Base-by-base conservation (phyloP, 2,113 vertebrate genomes). In the Silurus asotus region DNA sequence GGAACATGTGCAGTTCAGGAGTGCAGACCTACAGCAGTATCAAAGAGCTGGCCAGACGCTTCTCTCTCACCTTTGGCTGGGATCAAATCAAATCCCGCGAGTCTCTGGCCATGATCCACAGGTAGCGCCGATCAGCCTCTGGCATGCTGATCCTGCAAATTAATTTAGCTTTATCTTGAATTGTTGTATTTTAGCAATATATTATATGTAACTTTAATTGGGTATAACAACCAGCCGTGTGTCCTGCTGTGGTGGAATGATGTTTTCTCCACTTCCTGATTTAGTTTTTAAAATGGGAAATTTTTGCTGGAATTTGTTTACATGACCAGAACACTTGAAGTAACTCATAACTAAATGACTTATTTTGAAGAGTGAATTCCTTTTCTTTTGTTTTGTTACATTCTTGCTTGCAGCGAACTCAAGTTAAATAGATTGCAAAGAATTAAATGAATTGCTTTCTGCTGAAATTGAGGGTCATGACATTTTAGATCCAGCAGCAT, bases 41-140 rank as follows among this genome's bases (percentile, higher is more conserved):
- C 89, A 98, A 96, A 90, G 97, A 98, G 90, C 95, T 98, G 28
- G 96, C 97, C 89, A 92, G 96, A 58, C 95, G 97, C 58, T 97
- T 98, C 88, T 95, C 97, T 2, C 95, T 98, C 85, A 97, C 95
- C 0, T 97, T 97, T 85, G 96, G 96, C 86, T 95, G 94, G 92
- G 97, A 98, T 92, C 94, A 94, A 28, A 90, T 96, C 92, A 97
- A 97, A 93, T 96, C 93, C 89, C 96, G 97, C 10, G 96, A 98
- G 87, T 95, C 96, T 20, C 87, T 98, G 82, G 96, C 96, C 86
- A 93, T 96, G 95, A 96, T 98, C 86, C 97, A 98, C 96, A 97
- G 97, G 97, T 97, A 93, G 7, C 4, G 6, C 48, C 48, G 80
- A 28, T 23, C 61, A 25, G 6, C n/a, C 45, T 23, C 11, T 6